A percentile compares a stretch with the other conserved stretches of the same genome.
Conservation (phyloP, 2,113 vertebrate species). For the Tyrannus savana region DNA sequence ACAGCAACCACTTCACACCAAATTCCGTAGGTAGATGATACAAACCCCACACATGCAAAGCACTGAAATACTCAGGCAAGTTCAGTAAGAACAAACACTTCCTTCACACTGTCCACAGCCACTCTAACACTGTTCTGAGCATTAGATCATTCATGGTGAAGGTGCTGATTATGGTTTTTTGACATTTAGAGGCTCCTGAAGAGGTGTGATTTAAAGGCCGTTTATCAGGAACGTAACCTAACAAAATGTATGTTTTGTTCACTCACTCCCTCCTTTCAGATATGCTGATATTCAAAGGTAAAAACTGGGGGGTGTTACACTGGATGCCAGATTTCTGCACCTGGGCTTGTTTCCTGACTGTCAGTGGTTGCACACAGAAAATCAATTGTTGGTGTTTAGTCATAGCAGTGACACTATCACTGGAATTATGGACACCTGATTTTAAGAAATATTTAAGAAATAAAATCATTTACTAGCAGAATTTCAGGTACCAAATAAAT, state of each 20-base stretch:
- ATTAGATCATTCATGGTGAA: neutral
- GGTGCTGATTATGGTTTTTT: neutral
- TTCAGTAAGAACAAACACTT: neutral
- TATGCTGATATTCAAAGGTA: neutral
- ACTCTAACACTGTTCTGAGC: neutral
- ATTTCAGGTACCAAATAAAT: neutral
- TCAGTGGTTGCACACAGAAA: neutral
- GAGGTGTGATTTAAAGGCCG: neutral
- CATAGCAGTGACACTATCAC: neutral
- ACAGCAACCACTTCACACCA: neutral
- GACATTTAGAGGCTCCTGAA: neutral
- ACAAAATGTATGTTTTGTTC: neutral
- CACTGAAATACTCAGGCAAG: neutral
- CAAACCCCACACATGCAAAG: neutral
- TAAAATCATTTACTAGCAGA: neutral
- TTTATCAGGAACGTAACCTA: neutral
- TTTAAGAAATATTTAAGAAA: neutral
- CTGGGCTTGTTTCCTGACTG: neutral
- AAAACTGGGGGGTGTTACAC: neutral
- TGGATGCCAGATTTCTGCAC: neutral
- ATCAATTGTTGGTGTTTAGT: accelerated
- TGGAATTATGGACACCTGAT: neutral
- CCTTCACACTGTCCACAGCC: neutral
- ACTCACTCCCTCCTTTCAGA: neutral
- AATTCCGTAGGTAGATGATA: neutral